Evolutionary conservation across 2,113 vertebrate species (phyloP).

Genomic region (Halichoeres trimaculatus): DNA sequence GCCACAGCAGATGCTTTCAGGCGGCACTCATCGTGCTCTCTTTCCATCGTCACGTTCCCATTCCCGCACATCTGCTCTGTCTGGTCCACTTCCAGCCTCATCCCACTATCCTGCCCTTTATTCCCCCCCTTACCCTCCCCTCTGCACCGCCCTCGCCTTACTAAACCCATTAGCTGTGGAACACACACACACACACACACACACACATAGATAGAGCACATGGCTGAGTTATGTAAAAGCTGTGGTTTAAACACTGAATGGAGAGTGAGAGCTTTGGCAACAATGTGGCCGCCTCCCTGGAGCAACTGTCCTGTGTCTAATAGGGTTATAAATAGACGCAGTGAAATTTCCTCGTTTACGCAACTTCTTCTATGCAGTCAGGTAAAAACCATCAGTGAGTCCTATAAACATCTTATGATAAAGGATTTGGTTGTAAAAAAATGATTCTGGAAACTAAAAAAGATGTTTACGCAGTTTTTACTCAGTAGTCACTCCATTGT

Average conservation of each 20-base stretch:
- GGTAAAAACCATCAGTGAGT: neutral
- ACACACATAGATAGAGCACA: conserved; percentile 43
- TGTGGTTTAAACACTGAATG: conserved; percentile 54
- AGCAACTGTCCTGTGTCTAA: conserved; percentile 48
- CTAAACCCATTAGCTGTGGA: conserved; percentile 71
- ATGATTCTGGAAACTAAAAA: neutral
- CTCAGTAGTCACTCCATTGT: too few relatives aligned
- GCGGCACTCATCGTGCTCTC: conserved; percentile 13
- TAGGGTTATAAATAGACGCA: conserved; percentile 55
- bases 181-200: conserved; percentile 32
- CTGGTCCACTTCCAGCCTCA: conserved; percentile 60
- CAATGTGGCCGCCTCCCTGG: conserved; percentile 28
- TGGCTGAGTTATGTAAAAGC: conserved; percentile 54
- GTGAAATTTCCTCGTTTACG: conserved; percentile 36
- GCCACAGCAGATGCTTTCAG: conserved; percentile 61
- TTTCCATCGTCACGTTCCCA: conserved; percentile 39
- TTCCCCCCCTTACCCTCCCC: conserved; percentile 34
- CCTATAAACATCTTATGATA: neutral
- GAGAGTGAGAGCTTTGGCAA: conserved; percentile 40
- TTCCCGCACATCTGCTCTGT: conserved; percentile 68
- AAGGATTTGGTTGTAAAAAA: too few relatives aligned
- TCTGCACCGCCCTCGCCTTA: conserved; percentile 50
- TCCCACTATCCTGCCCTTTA: conserved; percentile 47
- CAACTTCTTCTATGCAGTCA: conserved; percentile 8
- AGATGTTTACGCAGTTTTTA: neutral